Evolutionary conservation across 2,888 invertebrate species (phyloP).

Genomic region (Diabrotica balteata): DNA sequence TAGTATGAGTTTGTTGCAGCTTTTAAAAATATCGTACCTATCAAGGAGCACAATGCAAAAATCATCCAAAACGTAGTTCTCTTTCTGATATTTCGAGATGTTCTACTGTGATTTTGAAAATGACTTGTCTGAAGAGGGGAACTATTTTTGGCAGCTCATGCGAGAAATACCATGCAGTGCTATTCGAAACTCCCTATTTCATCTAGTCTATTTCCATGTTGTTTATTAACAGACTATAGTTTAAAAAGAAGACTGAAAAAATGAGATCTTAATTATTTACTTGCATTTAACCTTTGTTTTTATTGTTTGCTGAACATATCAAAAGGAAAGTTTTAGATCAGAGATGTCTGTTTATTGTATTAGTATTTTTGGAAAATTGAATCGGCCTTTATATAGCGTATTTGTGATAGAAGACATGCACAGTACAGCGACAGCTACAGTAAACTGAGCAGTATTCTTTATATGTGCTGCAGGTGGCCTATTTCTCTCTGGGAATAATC

Average conservation of each 20-base stretch:
- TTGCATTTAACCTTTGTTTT: conserved; percentile 36
- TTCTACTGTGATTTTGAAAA: conserved; percentile 3
- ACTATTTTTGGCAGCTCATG: conserved; percentile 26
- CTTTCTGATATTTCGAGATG: background rate
- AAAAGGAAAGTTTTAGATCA: conserved; percentile 31
- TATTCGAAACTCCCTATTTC: conserved; percentile 22
- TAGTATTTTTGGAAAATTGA: background rate
- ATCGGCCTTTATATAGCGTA: background rate
- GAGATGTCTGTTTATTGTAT: conserved; percentile 17
- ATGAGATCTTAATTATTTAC: conserved; percentile 36
- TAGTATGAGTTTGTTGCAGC: background rate
- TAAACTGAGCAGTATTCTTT: no score
- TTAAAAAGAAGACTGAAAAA: conserved; percentile 48
- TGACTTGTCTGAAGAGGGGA: background rate
- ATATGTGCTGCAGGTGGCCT: no score
- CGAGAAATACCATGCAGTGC: conserved; percentile 14
- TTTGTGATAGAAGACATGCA: no score
- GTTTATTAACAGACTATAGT: conserved; percentile 41
- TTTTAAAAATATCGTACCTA: background rate
- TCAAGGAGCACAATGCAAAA: background rate
- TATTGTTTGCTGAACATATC: conserved; percentile 27
- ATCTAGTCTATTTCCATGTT: conserved; percentile 37
- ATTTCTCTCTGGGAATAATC: no score
- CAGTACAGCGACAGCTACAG: no score
- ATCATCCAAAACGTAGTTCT: conserved; percentile 1